Evolutionary conservation across 2,888 invertebrate species (phyloP).

Genomic region (Coelopa pilipes): DNA sequence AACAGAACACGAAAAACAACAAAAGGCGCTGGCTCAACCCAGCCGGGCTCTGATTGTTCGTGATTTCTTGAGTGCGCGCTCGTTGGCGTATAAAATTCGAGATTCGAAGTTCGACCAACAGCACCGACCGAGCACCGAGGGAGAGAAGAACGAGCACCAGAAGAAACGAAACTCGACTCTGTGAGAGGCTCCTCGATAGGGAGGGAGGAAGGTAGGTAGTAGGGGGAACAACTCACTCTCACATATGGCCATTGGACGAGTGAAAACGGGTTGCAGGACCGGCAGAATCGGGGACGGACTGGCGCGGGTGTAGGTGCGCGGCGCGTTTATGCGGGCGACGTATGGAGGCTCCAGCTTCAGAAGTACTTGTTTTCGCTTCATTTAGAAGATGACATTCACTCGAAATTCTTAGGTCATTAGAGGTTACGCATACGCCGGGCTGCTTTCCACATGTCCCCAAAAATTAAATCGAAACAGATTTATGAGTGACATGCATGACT

Average conservation of each 20-base stretch:
- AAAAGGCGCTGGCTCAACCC: constrained; percentile 6
- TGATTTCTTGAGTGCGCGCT: constrained; percentile 43
- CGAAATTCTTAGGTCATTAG: neutral
- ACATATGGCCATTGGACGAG: neutral
- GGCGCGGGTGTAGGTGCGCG: neutral
- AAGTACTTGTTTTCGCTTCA: neutral
- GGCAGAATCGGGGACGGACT: neutral
- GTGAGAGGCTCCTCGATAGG: neutral
- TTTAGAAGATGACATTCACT: neutral
- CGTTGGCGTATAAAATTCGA: constrained; percentile 42
- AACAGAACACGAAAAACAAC: constrained; percentile 47
- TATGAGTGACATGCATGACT: neutral
- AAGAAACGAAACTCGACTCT: neutral
- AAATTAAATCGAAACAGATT: neutral
- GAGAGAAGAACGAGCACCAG: too few relatives aligned
- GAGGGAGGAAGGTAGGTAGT: neutral
- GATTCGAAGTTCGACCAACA: constrained; percentile 41
- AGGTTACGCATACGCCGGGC: constrained; percentile 21
- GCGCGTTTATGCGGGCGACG: neutral
- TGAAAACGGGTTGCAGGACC: neutral
- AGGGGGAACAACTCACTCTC: neutral
- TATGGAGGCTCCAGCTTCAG: neutral
- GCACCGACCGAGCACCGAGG: constrained; percentile 5
- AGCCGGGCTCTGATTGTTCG: constrained; percentile 52
- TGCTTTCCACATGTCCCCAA: neutral